Conservation (phyloP, 2,797 vertebrate species). For the Gila robusta region DNA sequence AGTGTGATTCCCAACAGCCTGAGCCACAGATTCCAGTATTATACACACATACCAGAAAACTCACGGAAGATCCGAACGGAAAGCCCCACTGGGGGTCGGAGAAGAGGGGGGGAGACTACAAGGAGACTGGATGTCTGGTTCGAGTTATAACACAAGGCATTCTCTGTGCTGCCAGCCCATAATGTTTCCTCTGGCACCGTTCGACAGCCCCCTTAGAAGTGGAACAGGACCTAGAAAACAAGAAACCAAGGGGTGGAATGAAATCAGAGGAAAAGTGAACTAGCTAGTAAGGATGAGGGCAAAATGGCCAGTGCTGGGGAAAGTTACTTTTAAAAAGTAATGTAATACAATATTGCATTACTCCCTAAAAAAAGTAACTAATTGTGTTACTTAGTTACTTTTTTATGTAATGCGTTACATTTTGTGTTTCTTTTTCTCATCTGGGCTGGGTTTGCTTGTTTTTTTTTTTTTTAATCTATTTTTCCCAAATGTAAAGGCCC, state of each 20-base stretch:
- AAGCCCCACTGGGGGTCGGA: slow-evolving; percentile 49
- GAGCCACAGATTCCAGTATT: slow-evolving; percentile 19
- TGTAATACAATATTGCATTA: neutral
- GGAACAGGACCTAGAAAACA: slow-evolving; percentile 57
- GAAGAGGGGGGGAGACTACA: slow-evolving; percentile 19
- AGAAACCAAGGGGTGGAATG: slow-evolving; percentile 1
- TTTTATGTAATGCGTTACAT: neutral
- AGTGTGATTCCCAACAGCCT: neutral
- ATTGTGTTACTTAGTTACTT: neutral
- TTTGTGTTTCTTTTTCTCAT: neutral
- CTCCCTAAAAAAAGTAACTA: neutral
- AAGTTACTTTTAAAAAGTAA: neutral
- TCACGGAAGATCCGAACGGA: slow-evolving; percentile 28
- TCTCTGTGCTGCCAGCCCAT: slow-evolving; percentile 63
- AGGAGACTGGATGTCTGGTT: slow-evolving; percentile 63
- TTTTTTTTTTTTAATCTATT: neutral
- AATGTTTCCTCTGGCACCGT: slow-evolving; percentile 62
- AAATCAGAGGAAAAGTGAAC: slow-evolving; percentile 26
- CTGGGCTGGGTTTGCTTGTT: neutral
- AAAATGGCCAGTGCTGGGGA: neutral
- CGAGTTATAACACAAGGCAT: slow-evolving; percentile 68
- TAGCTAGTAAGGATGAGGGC: neutral
- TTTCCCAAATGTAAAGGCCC: neutral
- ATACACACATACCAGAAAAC: slow-evolving; percentile 23
- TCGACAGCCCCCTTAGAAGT: slow-evolving; percentile 45